Evolutionary conservation across 2,113 vertebrate species (phyloP).

Genomic region (Lutjanus erythropterus): DNA sequence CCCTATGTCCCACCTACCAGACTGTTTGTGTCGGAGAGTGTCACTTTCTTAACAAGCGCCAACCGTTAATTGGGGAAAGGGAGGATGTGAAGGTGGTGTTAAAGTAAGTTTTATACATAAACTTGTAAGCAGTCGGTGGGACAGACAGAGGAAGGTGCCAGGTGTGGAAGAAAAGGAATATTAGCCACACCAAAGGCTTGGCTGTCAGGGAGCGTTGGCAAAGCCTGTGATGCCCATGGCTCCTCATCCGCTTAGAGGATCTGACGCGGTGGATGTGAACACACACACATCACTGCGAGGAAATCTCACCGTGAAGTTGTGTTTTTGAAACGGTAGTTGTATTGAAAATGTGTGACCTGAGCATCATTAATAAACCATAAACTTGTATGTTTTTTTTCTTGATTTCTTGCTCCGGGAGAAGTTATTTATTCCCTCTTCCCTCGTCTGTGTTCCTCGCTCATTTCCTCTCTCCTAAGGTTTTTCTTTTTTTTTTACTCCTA

Average conservation of each 20-base stretch:
- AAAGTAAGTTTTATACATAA: conserved; percentile 31
- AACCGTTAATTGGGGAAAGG: conserved; percentile 51
- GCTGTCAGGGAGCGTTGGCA: conserved; percentile 62
- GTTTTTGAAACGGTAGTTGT: conserved; percentile 21
- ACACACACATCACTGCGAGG: conserved; percentile 2
- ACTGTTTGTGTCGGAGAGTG: conserved; percentile 29
- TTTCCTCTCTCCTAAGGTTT: conserved; percentile 23
- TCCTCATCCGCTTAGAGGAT: conserved; percentile 66
- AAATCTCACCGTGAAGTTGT: conserved; percentile 31
- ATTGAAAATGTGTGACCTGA: conserved; percentile 19
- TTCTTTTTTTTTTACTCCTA: conserved; percentile 4
- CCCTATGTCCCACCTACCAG: conserved; percentile 26
- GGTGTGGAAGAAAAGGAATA: conserved; percentile 57
- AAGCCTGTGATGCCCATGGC: conserved; percentile 57
- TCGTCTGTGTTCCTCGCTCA: conserved; percentile 18
- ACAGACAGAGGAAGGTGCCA: conserved; percentile 37
- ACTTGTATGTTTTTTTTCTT: conserved; percentile 11
- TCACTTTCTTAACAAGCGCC: conserved; percentile 52
- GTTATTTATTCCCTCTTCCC: conserved; percentile 29
- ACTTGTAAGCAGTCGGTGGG: conserved; percentile 28
- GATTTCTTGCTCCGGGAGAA: conserved; percentile 4
- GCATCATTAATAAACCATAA: conserved; percentile 34
- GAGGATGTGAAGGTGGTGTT: conserved; percentile 28
- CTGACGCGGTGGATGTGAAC: conserved; percentile 44
- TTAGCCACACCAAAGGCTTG: conserved; percentile 65